phyloP scores from a whole-genome alignment of 2,113 vertebrate genomes.

The Conger conger region DNA sequence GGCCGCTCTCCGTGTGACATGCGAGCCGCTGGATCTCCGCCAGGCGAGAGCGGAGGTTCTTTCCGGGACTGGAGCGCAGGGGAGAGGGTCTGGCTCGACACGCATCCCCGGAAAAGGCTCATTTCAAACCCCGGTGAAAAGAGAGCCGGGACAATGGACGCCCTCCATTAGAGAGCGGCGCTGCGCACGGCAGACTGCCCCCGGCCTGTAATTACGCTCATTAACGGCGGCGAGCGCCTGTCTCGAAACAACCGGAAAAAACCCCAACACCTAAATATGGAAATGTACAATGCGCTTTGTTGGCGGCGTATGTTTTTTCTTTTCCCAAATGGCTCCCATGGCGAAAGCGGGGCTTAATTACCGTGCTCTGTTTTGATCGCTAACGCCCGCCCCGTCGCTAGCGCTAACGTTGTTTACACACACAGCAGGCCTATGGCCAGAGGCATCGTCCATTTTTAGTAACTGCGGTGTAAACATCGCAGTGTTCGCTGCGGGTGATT shows the following conservation, averaged over 20 bases:
- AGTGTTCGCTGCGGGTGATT: background rate
- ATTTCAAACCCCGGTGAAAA: constrained; percentile 53
- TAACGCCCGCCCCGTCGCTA: background rate
- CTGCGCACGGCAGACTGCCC: constrained; percentile 28
- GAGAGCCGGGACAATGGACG: constrained; percentile 45
- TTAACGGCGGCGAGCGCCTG: constrained; percentile 29
- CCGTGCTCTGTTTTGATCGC: background rate
- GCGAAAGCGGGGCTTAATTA: background rate
- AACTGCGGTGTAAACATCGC: background rate
- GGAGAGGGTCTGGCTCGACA: constrained; percentile 21
- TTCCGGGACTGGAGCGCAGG: constrained; percentile 3
- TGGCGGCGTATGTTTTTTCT: background rate
- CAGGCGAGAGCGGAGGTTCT: background rate
- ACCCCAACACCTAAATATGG: background rate
- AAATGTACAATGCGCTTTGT: background rate
- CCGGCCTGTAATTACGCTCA: constrained; percentile 42
- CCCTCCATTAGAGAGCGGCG: constrained; percentile 29
- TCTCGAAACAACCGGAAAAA: constrained; percentile 10
- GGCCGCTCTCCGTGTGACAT: background rate
- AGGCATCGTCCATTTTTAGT: too few relatives aligned
- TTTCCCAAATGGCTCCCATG: background rate
- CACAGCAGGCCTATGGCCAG: too few relatives aligned
- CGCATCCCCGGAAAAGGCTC: constrained; percentile 43
- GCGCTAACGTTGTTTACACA: too few relatives aligned
- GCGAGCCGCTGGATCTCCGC: background rate